Evolutionary conservation across 2,113 vertebrate species (phyloP).

Genomic region (Xiphophorus hellerii): DNA sequence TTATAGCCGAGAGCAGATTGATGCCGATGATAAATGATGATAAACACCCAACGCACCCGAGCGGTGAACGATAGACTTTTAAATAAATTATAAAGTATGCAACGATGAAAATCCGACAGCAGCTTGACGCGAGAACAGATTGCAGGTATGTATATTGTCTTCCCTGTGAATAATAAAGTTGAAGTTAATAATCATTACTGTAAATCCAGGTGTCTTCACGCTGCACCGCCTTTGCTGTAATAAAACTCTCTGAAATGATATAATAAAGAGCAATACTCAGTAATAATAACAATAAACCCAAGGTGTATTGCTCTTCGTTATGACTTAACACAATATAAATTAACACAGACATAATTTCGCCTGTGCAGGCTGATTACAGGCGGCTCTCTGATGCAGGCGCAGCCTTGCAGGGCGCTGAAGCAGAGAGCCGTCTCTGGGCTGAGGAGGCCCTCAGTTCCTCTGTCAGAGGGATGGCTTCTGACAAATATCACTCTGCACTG

Average conservation of each 20-base stretch:
- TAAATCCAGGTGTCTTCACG: conserved; percentile 67
- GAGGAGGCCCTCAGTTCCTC: conserved; percentile 70
- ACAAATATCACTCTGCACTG: conserved; percentile 74
- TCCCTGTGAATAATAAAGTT: conserved; percentile 42
- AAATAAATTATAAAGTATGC: conserved; percentile 72
- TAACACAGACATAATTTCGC: conserved; percentile 45
- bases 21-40: conserved; percentile 73
- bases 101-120: conserved; percentile 68
- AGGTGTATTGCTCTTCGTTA: conserved; percentile 47
- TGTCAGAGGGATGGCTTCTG: conserved; percentile 75
- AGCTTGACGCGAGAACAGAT: conserved; percentile 53
- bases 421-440: conserved; percentile 37
- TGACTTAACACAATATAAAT: conserved; percentile 58
- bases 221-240: conserved; percentile 51
- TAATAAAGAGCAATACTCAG: conserved; percentile 51
- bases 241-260: conserved; percentile 58
- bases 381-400: conserved; percentile 50
- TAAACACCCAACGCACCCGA: conserved; percentile 59
- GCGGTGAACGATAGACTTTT: conserved; percentile 68
- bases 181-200: conserved; percentile 67
- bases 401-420: conserved; percentile 42
- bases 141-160: conserved; percentile 64
- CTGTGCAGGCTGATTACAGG: conserved; percentile 52
- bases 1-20: conserved; percentile 58
- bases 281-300: conserved; percentile 36